Percentiles rank a stretch among this genome's conserved stretches.
Evolutionary conservation across 2,113 vertebrate species (phyloP).

Genomic region (Hemiscyllium ocellatum): DNA sequence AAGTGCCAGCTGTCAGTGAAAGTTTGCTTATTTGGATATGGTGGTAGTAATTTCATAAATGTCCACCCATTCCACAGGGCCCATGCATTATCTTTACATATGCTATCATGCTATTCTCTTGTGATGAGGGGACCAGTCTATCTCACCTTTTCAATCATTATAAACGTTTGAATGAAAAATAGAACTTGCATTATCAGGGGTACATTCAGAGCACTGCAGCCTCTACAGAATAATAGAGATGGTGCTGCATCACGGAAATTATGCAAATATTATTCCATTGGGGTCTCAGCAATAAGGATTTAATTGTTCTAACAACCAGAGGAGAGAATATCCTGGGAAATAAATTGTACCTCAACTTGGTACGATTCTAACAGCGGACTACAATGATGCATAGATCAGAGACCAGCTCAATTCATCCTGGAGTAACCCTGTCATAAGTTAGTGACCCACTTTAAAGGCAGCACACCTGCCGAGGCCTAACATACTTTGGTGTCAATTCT

Average conservation of each 20-base stretch:
- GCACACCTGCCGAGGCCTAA: background rate
- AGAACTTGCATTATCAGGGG: background rate
- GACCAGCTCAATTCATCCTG: background rate
- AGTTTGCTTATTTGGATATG: background rate
- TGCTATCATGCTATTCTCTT: background rate
- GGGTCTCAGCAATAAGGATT: background rate
- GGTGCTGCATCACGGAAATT: background rate
- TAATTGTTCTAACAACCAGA: background rate
- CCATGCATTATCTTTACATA: background rate
- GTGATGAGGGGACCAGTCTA: background rate
- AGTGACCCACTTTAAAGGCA: background rate
- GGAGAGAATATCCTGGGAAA: background rate
- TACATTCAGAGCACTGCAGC: background rate
- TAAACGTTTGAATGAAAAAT: background rate
- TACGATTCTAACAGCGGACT: background rate
- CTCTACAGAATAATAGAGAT: background rate
- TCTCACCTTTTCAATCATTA: background rate
- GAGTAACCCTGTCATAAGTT: background rate
- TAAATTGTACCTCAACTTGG: background rate
- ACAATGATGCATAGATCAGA: background rate
- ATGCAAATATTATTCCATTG: background rate
- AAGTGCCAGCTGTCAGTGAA: background rate
- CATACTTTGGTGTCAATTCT: background rate
- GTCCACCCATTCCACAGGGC: background rate
- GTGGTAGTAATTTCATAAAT: background rate